Conservation (phyloP, 2,113 vertebrate species). For the Mola mola region DNA sequence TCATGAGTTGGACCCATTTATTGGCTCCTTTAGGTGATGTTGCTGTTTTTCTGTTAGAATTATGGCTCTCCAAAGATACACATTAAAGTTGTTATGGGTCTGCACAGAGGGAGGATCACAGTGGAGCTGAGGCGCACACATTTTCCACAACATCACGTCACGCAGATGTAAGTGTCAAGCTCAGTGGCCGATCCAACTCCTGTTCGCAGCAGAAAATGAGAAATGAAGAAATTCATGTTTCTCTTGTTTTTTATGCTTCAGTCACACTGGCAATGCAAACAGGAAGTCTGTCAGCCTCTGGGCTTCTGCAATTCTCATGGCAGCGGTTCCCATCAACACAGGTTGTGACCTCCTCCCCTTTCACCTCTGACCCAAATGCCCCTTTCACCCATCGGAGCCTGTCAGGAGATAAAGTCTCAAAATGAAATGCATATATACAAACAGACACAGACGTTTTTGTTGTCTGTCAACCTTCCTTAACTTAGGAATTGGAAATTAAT, state of each 20-base stretch:
- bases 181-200: not conserved
- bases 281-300: constrained; percentile 36
- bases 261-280: constrained; percentile 8
- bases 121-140: not conserved
- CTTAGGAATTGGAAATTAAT: not conserved
- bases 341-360: constrained; percentile 47
- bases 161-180: not conserved
- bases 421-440: constrained; percentile 10
- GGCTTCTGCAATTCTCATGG: constrained; percentile 31
- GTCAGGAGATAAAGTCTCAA: constrained; percentile 12
- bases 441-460: constrained; percentile 2
- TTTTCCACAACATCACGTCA: not conserved
- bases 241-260: constrained; percentile 7
- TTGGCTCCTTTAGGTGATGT: not conserved
- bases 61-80: not conserved
- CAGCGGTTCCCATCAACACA: too few species aligned
- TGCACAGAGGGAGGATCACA: not conserved
- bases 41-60: not conserved
- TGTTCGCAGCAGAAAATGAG: not conserved
- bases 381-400: constrained; percentile 20
- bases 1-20: not conserved
- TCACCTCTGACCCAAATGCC: constrained; percentile 47
- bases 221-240: not conserved
- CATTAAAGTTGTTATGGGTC: not conserved
- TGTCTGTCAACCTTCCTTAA: constrained; percentile 19